Percentiles rank a stretch among this genome's conserved stretches.
These are phyloP conservation scores for Falco punctatus DNA, from an alignment of 2,113 vertebrate genomes.

Conservation along the genomic window DNA sequence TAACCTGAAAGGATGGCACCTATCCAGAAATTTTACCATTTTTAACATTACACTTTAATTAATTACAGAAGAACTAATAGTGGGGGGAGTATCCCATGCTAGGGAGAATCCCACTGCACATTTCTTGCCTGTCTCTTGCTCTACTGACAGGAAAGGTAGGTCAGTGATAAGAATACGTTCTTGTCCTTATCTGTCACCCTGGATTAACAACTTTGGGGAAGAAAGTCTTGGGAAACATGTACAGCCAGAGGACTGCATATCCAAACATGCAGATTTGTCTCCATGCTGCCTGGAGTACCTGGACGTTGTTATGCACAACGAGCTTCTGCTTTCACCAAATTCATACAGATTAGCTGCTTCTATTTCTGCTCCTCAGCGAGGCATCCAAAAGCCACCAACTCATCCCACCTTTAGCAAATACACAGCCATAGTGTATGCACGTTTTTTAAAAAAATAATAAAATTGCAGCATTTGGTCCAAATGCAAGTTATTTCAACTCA, in stretches of 20 bases:
- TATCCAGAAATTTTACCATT: neutral
- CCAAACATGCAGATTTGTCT: neutral
- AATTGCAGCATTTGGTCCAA: neutral
- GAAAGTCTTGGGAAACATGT: neutral
- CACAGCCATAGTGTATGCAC: neutral
- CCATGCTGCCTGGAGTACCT: neutral
- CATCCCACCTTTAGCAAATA: neutral
- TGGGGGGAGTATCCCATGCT: neutral
- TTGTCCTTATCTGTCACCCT: neutral
- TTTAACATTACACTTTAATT: neutral
- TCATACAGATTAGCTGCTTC: neutral
- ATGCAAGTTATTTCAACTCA: neutral
- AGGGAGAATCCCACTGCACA: neutral
- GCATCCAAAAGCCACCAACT: neutral
- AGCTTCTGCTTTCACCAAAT: neutral
- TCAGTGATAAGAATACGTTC: neutral
- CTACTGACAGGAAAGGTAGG: neutral
- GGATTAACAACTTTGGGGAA: neutral
- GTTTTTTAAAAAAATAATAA: neutral
- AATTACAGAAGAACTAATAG: neutral
- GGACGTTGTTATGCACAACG: neutral
- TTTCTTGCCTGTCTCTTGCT: neutral
- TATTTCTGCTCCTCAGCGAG: fast-evolving
- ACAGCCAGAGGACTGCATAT: neutral
- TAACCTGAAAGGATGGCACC: neutral